Evolutionary conservation across 2,888 invertebrate species (phyloP), one percentile per base, ranked within the genome.

Genomic region (Dexiosoma caninum): DNA sequence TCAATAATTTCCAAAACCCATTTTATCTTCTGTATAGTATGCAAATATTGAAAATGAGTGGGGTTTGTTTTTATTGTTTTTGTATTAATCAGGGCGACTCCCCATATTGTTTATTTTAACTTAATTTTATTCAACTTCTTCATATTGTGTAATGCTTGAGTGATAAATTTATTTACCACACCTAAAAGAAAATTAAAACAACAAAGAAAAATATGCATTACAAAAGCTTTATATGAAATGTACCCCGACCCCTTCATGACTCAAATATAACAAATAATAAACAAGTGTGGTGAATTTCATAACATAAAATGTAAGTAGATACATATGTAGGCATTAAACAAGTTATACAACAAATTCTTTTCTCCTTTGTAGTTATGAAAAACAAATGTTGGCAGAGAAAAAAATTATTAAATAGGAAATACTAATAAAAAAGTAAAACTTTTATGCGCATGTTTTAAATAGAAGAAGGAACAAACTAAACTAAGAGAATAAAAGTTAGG

Each of bases 81-180:
- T 55, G 49, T 64, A 59, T 69, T 57, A 70, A 66, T 60, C 75
- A 66, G 75, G 71, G 71, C 80, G 72, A 81, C 80, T 81, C 80
- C 80, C 76, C 76, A 77, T 76, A 66, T 75, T 76, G 60, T 76
- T 40, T 75, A 59, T 37, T 37, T 42, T 16, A 21, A 42, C 21
- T 42, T 44, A 44, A 27, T 59, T 72, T 12, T 14, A 60, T 60
- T 62, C 62, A 62, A 72, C 51, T 72, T 60, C 66, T 66, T 27
- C n/a, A 49, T 64, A 64, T 77, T 81, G 81, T 77, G 81, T 67
- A 77, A 77, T 49, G 57, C 49, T 62, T 62, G 78, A 69, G 69
- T 75, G 74, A 74, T 74, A 69, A 40, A 57, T 70, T 64, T 79
- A 66, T 75, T 79, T 75, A 75, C 78, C 75, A 79, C 75, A 75